These are phyloP conservation scores for Timandra comae DNA, from an alignment of 2,888 invertebrate genomes.

Conservation along the genomic window DNA sequence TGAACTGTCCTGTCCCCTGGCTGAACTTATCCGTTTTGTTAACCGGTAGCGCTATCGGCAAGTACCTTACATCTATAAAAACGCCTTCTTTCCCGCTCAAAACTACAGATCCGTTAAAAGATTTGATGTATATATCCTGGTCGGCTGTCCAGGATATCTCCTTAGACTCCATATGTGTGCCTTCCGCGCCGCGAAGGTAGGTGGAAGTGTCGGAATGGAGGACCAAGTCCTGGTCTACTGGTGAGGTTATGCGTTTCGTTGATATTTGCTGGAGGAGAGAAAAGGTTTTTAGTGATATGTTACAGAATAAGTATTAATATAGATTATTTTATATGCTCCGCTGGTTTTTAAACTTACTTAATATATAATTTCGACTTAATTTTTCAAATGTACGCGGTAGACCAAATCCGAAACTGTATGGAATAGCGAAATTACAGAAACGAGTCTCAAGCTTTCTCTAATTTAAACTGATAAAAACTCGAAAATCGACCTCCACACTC, in stretches of 20 bases:
- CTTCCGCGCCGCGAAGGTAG: slow-evolving; percentile 87
- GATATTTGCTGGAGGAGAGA: slow-evolving; percentile 79
- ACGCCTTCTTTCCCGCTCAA: slow-evolving; percentile 83
- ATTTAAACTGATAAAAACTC: too few species aligned
- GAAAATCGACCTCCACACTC: too few species aligned
- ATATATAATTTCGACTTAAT: too few species aligned
- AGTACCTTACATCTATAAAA: slow-evolving; percentile 81
- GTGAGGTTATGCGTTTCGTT: slow-evolving; percentile 84
- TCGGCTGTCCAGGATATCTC: slow-evolving; percentile 86
- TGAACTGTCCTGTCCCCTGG: slow-evolving; percentile 79
- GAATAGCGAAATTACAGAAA: too few species aligned
- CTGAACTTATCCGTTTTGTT: slow-evolving; percentile 39
- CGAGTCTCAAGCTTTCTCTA: too few species aligned
- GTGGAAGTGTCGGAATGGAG: slow-evolving; percentile 83
- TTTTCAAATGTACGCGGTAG: too few species aligned
- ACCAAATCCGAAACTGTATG: too few species aligned
- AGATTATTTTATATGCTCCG: too few species aligned
- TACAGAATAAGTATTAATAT: too few species aligned
- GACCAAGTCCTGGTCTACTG: slow-evolving; percentile 80
- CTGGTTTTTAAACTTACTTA: too few species aligned
- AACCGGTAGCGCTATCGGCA: slow-evolving; percentile 79
- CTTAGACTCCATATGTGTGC: slow-evolving; percentile 83
- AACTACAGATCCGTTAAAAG: slow-evolving; percentile 84
- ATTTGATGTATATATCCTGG: slow-evolving; percentile 85
- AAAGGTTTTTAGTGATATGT: too few species aligned